Conservation (phyloP, 2,888 invertebrate species). For the Zaprionus bogoriensis region DNA sequence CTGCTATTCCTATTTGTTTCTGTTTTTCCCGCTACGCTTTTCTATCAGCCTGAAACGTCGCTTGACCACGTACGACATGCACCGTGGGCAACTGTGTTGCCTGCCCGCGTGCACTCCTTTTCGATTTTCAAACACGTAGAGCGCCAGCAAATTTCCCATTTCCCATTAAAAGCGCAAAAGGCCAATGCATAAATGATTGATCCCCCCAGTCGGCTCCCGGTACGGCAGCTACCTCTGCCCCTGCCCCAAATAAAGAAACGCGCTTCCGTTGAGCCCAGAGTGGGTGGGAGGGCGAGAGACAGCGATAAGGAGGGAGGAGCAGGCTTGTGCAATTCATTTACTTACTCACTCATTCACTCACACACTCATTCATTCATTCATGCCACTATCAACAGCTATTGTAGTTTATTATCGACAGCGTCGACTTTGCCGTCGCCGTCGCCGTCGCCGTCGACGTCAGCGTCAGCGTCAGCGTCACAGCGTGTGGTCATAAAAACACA, state of each 20-base stretch:
- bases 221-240: not conserved
- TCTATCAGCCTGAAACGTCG: constrained; percentile 68
- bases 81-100: constrained; percentile 25
- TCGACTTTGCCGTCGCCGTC: constrained; percentile 8
- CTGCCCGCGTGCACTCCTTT: constrained; percentile 7
- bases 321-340: constrained; percentile 51
- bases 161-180: constrained; percentile 70
- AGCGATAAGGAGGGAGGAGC: not conserved
- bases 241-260: constrained; percentile 24
- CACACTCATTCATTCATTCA: constrained; percentile 52
- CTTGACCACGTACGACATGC: constrained; percentile 69
- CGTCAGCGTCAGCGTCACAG: constrained; percentile 19
- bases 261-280: constrained; percentile 32
- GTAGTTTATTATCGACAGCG: constrained; percentile 67
- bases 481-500: constrained; percentile 59
- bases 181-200: constrained; percentile 75
- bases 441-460: not conserved
- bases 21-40: constrained; percentile 36
- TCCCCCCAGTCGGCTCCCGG: constrained; percentile 4
- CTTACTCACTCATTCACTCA: constrained; percentile 45
- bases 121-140: constrained; percentile 71
- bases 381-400: constrained; percentile 54
- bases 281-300: not conserved
- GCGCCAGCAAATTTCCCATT: constrained; percentile 69
- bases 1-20: constrained; percentile 22